A percentile compares a stretch with the other conserved stretches of the same genome.
Conservation (phyloP, 2,113 vertebrate genomes). For the Anguilla japonica region DNA sequence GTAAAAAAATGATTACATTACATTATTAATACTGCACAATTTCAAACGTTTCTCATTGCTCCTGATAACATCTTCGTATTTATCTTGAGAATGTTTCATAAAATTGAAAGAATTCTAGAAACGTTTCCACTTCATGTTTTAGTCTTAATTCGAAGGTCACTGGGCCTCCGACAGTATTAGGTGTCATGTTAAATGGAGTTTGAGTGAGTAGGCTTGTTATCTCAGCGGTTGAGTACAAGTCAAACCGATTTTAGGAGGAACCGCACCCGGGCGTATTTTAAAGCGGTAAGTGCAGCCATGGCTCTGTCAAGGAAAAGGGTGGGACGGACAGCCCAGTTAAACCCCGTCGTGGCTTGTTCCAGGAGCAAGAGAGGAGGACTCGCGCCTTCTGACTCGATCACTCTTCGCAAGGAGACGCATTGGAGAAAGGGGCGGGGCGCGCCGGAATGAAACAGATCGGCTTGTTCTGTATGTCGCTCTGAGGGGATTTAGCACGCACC, state of each 20-base stretch:
- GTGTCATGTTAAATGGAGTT: not conserved
- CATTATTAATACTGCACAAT: too few species aligned
- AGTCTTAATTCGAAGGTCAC: too few species aligned
- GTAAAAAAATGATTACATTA: too few species aligned
- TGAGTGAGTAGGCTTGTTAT: not conserved
- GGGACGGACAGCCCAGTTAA: not conserved
- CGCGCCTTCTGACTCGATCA: not conserved
- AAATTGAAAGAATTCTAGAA: not conserved
- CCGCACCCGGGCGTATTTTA: not conserved
- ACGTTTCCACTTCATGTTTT: too few species aligned
- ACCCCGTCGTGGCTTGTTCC: not conserved
- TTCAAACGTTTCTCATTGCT: too few species aligned
- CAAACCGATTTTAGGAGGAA: not conserved
- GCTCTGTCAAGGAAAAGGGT: not conserved
- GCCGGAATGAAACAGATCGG: too few species aligned
- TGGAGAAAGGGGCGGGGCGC: not conserved
- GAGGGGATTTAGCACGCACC: too few species aligned
- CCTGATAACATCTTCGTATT: too few species aligned
- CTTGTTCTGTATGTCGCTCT: too few species aligned
- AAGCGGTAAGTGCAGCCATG: not conserved
- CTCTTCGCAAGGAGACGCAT: not conserved
- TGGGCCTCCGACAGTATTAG: not conserved
- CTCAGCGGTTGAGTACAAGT: not conserved
- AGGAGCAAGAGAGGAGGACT: not conserved
- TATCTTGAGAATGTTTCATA: not conserved